A percentile compares a stretch with the other conserved stretches of the same genome.
phyloP scores from a whole-genome alignment of 1,140 invertebrate genomes.

The Phthorimaea operculella region DNA sequence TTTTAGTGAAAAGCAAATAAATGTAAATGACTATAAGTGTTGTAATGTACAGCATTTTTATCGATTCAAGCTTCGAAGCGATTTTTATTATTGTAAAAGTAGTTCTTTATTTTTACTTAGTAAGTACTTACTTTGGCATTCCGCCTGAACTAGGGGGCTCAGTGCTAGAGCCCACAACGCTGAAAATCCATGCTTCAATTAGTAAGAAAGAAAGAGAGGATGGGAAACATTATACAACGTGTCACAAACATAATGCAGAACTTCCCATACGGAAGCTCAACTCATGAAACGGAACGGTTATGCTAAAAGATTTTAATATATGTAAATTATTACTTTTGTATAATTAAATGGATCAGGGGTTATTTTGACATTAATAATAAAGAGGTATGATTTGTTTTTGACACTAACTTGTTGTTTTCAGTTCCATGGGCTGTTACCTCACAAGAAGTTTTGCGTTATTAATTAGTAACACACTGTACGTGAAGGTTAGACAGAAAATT shows the following conservation, averaged over 20 bases:
- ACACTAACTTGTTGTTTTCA: no score
- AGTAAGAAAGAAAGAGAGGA: constrained; percentile 49
- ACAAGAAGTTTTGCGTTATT: no score
- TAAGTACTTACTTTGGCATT: constrained; percentile 66
- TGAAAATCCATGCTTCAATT: constrained; percentile 65
- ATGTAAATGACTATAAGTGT: neutral
- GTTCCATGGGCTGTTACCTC: no score
- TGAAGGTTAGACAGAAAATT: neutral
- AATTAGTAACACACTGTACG: no score
- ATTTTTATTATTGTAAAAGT: neutral
- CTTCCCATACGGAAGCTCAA: no score
- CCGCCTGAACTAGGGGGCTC: constrained; percentile 60
- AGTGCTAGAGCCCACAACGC: constrained; percentile 65
- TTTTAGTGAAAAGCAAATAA: neutral
- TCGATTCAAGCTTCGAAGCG: neutral
- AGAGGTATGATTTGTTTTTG: no score
- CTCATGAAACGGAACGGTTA: no score
- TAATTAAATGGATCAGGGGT: no score
- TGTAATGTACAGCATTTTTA: neutral
- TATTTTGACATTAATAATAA: no score
- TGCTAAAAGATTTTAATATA: no score
- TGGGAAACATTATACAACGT: constrained; percentile 25
- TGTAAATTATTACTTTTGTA: no score
- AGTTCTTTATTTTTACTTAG: neutral
- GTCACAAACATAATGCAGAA: no score